A percentile compares a stretch with the other conserved stretches of the same genome.
phyloP scores from a whole-genome alignment of 1,140 invertebrate species.

The Drosophila simulans region DNA sequence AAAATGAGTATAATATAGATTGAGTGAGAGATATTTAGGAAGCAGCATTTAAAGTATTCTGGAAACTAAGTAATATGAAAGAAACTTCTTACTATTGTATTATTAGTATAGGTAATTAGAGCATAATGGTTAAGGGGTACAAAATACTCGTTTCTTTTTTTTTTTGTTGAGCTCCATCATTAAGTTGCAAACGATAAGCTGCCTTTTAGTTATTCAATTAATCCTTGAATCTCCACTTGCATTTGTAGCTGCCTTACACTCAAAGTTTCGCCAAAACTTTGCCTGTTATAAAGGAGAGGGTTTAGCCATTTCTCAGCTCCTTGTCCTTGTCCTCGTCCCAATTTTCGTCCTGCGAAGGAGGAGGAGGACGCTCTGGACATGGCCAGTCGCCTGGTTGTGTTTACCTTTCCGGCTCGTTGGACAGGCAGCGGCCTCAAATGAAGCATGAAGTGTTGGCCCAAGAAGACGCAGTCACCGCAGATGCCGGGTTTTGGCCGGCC shows the following conservation, averaged over 20 bases:
- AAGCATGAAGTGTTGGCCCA: conserved; percentile 74
- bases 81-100: neutral
- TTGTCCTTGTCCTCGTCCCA: neutral
- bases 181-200: conserved; percentile 37
- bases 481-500: neutral
- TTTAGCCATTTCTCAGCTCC: neutral
- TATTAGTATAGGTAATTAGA: neutral
- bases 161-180: neutral
- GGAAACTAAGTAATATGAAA: neutral
- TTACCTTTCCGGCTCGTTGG: conserved; percentile 79
- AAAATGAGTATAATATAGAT: neutral
- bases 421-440: conserved; percentile 64
- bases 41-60: neutral
- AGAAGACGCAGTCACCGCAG: conserved; percentile 56
- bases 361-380: conserved; percentile 11
- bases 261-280: conserved; percentile 44
- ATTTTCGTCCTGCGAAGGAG: neutral
- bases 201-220: conserved; percentile 42
- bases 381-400: conserved; percentile 47
- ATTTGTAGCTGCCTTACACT: conserved; percentile 25
- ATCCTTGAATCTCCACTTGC: conserved; percentile 27
- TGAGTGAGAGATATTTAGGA: neutral
- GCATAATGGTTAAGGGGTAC: too few species aligned
- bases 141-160: neutral
- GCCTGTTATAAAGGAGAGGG: neutral